Evolutionary conservation across 2,113 vertebrate species (phyloP).

Genomic region (Epinephelus cyanopodus): DNA sequence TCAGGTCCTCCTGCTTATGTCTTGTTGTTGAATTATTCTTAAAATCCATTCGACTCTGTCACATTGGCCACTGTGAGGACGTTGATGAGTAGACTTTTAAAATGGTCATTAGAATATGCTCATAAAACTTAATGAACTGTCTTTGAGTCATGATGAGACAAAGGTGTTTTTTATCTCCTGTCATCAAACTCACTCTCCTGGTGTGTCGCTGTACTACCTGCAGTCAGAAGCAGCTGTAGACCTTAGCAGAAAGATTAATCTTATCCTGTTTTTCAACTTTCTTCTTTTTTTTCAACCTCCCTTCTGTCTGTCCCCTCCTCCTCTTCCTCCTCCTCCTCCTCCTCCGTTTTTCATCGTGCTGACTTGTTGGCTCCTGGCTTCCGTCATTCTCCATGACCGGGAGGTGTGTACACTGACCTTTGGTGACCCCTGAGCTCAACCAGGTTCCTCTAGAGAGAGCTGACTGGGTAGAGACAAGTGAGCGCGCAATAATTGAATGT

Average conservation of each 20-base stretch:
- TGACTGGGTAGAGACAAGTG: constrained; percentile 29
- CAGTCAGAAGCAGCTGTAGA: background rate
- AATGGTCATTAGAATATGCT: constrained; percentile 46
- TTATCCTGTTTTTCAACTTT: constrained; percentile 78
- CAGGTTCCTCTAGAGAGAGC: constrained; percentile 50
- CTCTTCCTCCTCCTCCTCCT: constrained; percentile 30
- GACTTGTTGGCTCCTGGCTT: constrained; percentile 71
- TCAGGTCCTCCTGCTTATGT: background rate
- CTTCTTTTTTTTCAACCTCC: constrained; percentile 37
- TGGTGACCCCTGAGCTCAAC: constrained; percentile 64
- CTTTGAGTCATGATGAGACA: constrained; percentile 16
- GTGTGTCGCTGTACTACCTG: background rate
- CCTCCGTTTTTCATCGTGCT: constrained; percentile 63
- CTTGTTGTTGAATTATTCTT: constrained; percentile 12
- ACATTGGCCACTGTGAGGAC: background rate
- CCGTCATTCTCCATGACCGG: constrained; percentile 56
- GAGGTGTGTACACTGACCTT: constrained; percentile 78
- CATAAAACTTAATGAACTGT: constrained; percentile 54
- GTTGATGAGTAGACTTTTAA: constrained; percentile 59
- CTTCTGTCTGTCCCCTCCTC: constrained; percentile 19
- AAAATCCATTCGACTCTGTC: background rate
- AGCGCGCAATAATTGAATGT: constrained; percentile 28
- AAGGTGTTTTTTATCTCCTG: constrained; percentile 29
- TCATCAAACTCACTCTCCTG: constrained; percentile 21
- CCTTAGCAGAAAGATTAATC: constrained; percentile 48